A percentile compares a stretch with the other conserved stretches of the same genome.
Conservation (phyloP, 2,113 vertebrate genomes). For the Capreolus pygargus region DNA sequence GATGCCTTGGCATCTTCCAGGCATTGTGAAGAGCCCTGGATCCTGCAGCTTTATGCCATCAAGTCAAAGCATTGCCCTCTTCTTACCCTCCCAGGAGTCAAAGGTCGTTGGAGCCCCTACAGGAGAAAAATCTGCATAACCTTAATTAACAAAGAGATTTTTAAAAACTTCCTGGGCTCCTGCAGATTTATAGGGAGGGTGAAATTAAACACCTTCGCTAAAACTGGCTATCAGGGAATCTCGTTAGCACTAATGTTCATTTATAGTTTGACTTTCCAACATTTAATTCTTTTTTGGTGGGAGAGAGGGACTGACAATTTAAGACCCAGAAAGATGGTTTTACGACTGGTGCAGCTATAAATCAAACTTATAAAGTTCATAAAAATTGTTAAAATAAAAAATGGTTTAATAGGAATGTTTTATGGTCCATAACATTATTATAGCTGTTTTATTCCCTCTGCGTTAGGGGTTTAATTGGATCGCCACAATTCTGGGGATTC, state of each 20-base stretch:
- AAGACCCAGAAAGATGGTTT: conserved; percentile 83
- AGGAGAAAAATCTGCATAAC: conserved; percentile 71
- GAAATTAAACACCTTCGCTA: conserved; percentile 82
- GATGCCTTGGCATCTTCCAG: background rate
- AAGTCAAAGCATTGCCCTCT: background rate
- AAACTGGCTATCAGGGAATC: conserved; percentile 83
- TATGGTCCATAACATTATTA: conserved; percentile 87
- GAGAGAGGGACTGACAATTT: conserved; percentile 81
- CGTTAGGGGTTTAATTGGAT: conserved; percentile 87
- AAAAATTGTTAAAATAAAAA: conserved; percentile 89
- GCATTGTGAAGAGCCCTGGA: accelerated
- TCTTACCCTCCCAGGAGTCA: conserved; percentile 38
- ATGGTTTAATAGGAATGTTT: conserved; percentile 88
- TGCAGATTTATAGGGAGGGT: conserved; percentile 82
- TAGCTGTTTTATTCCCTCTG: conserved; percentile 84
- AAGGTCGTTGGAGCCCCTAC: conserved; percentile 52
- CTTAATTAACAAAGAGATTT: conserved; percentile 81
- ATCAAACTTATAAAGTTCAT: conserved; percentile 88
- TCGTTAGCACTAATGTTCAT: conserved; percentile 86
- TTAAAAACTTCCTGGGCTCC: conserved; percentile 67
- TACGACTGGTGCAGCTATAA: conserved; percentile 79
- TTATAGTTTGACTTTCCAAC: conserved; percentile 84
- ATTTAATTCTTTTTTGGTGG: conserved; percentile 82
- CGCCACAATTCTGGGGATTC: conserved; percentile 80
- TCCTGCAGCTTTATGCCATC: background rate